Conservation (phyloP, 1,140 invertebrate genomes). For the Drosophila ohnishii region DNA sequence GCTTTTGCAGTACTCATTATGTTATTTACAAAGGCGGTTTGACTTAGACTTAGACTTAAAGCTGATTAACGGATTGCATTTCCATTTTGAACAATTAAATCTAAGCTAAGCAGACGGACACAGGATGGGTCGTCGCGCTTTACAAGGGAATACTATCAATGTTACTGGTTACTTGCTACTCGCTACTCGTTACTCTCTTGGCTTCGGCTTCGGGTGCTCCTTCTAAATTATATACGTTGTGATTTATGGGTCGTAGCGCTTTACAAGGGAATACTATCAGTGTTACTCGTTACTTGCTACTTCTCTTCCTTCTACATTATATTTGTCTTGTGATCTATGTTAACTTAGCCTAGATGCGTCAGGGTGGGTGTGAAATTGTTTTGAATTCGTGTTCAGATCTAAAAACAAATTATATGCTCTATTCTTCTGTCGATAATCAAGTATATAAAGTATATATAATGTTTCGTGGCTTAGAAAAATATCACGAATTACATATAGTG, state of each 20-base stretch:
- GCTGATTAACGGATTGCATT: slow-evolving; percentile 19
- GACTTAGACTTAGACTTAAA: slow-evolving; percentile 49
- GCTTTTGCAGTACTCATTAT: slow-evolving; percentile 35
- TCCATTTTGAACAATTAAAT: slow-evolving; percentile 21
- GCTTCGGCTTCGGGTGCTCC: not conserved
- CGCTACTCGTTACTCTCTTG: slow-evolving; percentile 27
- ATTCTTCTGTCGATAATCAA: not conserved
- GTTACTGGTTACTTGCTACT: not conserved
- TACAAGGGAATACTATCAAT: slow-evolving; percentile 32
- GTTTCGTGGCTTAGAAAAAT: slow-evolving; percentile 9
- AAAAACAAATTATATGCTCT: not conserved
- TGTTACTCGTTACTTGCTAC: slow-evolving; percentile 6
- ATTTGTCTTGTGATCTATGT: slow-evolving; percentile 20
- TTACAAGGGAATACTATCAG: slow-evolving; percentile 30
- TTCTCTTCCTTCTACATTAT: slow-evolving; percentile 12
- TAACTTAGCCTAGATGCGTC: slow-evolving; percentile 28
- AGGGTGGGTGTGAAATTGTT: slow-evolving; percentile 26
- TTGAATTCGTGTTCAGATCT: slow-evolving; percentile 7
- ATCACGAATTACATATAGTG: slow-evolving; percentile 10
- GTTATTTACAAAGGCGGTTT: slow-evolving; percentile 61
- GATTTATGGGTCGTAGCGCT: slow-evolving; percentile 13
- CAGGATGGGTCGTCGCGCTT: slow-evolving; percentile 11
- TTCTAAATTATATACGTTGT: not conserved
- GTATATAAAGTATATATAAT: not conserved
- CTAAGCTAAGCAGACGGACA: slow-evolving; percentile 33